These are phyloP conservation scores for Fregata magnificens DNA, from an alignment of 2,113 vertebrate genomes.

Conservation along the genomic window DNA sequence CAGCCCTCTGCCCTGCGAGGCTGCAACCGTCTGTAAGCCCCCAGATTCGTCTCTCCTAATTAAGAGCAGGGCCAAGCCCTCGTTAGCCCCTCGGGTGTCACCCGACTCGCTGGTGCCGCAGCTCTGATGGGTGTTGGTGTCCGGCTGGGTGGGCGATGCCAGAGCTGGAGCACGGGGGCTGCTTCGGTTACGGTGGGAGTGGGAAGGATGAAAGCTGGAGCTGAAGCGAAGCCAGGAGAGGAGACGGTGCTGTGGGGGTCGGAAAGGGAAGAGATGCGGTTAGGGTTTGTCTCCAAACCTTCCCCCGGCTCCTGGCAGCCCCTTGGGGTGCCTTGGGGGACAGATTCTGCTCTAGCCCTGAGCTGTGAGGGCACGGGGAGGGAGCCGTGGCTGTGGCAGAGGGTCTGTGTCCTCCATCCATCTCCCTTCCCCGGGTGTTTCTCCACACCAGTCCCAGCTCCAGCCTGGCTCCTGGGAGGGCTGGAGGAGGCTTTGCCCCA, in stretches of 20 bases:
- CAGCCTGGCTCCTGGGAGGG: fast-evolving
- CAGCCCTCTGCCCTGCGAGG: background rate
- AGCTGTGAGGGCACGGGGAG: background rate
- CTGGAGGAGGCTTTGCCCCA: background rate
- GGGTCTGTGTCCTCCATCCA: background rate
- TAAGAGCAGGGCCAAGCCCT: background rate
- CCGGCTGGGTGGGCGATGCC: background rate
- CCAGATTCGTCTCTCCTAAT: fast-evolving
- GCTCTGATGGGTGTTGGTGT: background rate
- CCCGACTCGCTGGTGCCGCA: background rate
- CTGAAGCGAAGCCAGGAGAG: background rate
- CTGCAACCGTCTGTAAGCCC: fast-evolving
- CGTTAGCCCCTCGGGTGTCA: background rate
- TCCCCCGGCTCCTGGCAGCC: background rate
- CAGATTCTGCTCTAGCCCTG: background rate
- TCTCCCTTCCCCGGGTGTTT: background rate
- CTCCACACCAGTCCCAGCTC: fast-evolving
- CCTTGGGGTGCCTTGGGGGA: background rate
- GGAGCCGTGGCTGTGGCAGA: background rate
- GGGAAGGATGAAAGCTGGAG: background rate
- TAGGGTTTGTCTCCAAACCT: background rate
- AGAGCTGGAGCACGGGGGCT: fast-evolving
- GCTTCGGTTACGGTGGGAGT: fast-evolving
- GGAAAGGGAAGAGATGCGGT: fast-evolving
- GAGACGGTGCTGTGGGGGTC: fast-evolving